A percentile compares a stretch with the other conserved stretches of the same genome.
Conservation (phyloP, 1,140 invertebrate species). For the fruit fly (Drosophila melanogaster) region Release_6_plus_ISO1_MT NT_037436.4:5280001-5280500, state of each 20-base stretch:
- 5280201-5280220: background rate
- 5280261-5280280: background rate
- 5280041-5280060: constrained; percentile 6
- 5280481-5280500: background rate
- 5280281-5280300: constrained; percentile 20
- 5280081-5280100: background rate
- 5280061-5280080: background rate
- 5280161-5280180: too few relatives aligned
- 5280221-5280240: too few relatives aligned
- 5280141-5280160: too few relatives aligned
- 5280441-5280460: constrained; percentile 21
- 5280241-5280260: background rate
- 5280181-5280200: background rate
- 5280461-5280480: background rate
- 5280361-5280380: background rate
- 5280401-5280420: constrained; percentile 58
- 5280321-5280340: constrained; percentile 67
- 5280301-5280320: constrained; percentile 42
- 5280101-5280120: too few relatives aligned
- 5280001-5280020: constrained; percentile 12
- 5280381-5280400: background rate
- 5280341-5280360: constrained; percentile 34
- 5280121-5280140: too few relatives aligned
- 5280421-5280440: constrained; percentile 61
- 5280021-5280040: constrained; percentile 1